Conservation (phyloP, 2,888 invertebrate species). For the Saturnia japonica region DNA sequence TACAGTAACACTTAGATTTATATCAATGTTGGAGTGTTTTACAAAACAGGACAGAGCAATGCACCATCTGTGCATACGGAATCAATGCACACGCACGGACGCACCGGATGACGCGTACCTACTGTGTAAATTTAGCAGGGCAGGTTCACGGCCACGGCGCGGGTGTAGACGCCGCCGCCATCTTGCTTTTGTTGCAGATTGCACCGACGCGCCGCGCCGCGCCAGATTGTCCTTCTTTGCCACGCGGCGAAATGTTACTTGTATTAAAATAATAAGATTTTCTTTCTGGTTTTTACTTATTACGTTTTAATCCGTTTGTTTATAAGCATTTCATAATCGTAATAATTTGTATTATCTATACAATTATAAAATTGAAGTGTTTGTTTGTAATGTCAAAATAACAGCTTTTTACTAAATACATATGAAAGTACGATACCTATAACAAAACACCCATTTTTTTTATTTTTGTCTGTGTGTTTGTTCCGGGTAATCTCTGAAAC, state of each 20-base stretch:
- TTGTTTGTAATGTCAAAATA: too few species aligned
- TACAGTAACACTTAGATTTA: background rate
- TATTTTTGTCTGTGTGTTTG: too few species aligned
- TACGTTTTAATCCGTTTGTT: background rate
- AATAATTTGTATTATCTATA: background rate
- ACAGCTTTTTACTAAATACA: too few species aligned
- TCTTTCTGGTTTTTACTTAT: background rate
- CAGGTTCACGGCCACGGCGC: slow-evolving; percentile 75
- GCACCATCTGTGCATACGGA: slow-evolving; percentile 21
- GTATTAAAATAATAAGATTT: background rate
- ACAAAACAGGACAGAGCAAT: slow-evolving; percentile 15
- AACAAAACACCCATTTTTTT: too few species aligned
- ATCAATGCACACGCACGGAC: slow-evolving; percentile 51
- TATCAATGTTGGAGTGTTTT: background rate
- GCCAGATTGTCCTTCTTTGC: slow-evolving; percentile 15
- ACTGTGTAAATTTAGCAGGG: slow-evolving; percentile 72
- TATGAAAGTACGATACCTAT: too few species aligned
- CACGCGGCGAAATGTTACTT: slow-evolving; percentile 17
- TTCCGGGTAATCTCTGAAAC: too few species aligned
- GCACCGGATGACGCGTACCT: slow-evolving; percentile 75
- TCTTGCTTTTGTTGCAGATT: slow-evolving; percentile 60
- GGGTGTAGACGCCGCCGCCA: slow-evolving; percentile 50
- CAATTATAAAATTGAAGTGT: background rate
- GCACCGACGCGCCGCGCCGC: slow-evolving; percentile 10
- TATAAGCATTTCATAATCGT: background rate